These are phyloP conservation scores for Ploceus nigricollis DNA, from an alignment of 2,113 vertebrate genomes.

Conservation along the genomic window DNA sequence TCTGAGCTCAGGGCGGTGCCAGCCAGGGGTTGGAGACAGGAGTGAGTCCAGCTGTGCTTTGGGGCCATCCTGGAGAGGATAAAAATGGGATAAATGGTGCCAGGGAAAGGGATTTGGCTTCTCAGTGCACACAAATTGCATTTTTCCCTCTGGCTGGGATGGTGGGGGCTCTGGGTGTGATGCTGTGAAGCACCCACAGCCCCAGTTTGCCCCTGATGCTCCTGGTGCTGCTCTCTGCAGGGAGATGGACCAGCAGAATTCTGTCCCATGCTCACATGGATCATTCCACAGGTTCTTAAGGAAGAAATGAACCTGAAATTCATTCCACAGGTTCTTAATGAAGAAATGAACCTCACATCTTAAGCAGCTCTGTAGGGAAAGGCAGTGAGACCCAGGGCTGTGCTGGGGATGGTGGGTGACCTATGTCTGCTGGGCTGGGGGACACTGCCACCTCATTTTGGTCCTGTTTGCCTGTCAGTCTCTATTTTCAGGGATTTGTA, in stretches of 20 bases:
- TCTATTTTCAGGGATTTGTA: not conserved
- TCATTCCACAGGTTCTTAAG: not conserved
- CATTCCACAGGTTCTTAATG: not conserved
- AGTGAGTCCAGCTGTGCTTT: not conserved
- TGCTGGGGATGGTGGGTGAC: not conserved
- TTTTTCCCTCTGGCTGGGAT: accelerated
- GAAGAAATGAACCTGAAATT: too few relatives aligned
- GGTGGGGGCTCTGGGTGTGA: not conserved
- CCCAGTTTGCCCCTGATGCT: not conserved
- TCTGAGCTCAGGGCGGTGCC: not conserved
- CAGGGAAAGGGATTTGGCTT: not conserved
- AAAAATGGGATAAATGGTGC: accelerated
- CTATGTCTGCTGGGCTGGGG: not conserved
- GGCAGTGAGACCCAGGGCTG: not conserved
- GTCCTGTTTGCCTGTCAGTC: not conserved
- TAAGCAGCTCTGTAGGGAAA: accelerated
- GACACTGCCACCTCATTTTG: accelerated
- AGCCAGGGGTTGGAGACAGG: not conserved
- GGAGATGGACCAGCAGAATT: not conserved
- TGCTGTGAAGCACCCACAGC: not conserved
- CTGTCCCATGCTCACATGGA: accelerated
- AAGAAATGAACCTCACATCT: not conserved
- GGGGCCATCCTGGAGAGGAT: not conserved
- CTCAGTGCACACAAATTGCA: accelerated
- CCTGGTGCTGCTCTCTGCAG: not conserved